Conservation (phyloP, 2,113 vertebrate genomes). For the Hippocampus mohnikei region DNA sequence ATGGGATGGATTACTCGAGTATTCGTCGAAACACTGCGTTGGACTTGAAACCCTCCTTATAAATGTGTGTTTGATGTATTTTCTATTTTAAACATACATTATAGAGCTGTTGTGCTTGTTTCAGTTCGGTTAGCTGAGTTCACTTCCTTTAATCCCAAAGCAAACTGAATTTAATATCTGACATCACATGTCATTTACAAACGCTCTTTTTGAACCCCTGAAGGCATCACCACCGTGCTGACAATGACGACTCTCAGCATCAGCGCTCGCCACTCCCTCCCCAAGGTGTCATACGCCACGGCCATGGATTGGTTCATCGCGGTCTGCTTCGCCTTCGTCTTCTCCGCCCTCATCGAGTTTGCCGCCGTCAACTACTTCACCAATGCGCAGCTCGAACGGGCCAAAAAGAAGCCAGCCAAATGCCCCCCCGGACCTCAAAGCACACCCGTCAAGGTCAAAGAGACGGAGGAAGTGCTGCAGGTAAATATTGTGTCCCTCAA, state of each 20-base stretch:
- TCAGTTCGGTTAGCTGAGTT: not conserved
- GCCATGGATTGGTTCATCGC: constrained; percentile 99
- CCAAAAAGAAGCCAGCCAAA: constrained; percentile 85
- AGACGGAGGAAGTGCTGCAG: constrained; percentile 75
- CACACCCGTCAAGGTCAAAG: constrained; percentile 76
- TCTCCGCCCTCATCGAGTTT: constrained; percentile 98
- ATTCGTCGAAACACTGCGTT: not conserved
- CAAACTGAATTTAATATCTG: not conserved
- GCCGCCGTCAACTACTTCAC: constrained; percentile 99
- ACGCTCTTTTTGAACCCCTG: constrained; percentile 12
- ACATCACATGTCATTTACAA: constrained; percentile 3
- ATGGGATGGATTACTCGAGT: not conserved
- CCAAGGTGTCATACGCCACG: constrained; percentile 97
- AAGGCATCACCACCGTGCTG: constrained; percentile 96
- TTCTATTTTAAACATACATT: constrained; percentile 9
- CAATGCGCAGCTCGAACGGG: constrained; percentile 84
- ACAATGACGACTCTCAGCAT: constrained; percentile 98
- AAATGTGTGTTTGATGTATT: not conserved
- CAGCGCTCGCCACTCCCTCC: constrained; percentile 95
- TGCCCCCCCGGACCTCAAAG: constrained; percentile 74
- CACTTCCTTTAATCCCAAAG: not conserved
- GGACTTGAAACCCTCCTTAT: not conserved
- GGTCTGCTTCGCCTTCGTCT: constrained; percentile 97
- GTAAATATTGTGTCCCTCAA: constrained; percentile 66
- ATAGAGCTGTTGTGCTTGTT: constrained; percentile 1